A percentile compares a stretch with the other conserved stretches of the same genome.
These are phyloP conservation scores for Cataglyphis hispanica DNA, from an alignment of 1,140 invertebrate genomes.

Conservation along the genomic window DNA sequence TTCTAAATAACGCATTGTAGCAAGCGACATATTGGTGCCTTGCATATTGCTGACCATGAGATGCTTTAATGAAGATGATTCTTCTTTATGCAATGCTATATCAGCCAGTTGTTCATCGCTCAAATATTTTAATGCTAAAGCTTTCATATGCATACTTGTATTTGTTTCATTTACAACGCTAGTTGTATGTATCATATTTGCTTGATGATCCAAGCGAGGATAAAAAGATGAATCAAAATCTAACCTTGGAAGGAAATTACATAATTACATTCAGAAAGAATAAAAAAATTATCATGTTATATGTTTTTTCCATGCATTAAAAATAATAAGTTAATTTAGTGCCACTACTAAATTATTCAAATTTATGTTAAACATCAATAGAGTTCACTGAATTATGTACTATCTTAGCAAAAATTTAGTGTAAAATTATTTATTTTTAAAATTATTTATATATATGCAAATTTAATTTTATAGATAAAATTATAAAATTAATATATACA, in stretches of 20 bases:
- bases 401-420: neutral
- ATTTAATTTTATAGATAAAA: slow-evolving; percentile 2
- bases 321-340: no score
- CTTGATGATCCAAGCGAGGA: slow-evolving; percentile 77
- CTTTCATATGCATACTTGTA: slow-evolving; percentile 89
- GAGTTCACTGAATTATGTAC: neutral
- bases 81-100: slow-evolving; percentile 80
- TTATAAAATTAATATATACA: neutral
- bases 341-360: no score
- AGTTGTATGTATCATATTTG: slow-evolving; percentile 75
- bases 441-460: neutral
- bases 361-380: neutral
- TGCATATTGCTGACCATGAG: slow-evolving; percentile 79
- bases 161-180: slow-evolving; percentile 84
- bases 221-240: slow-evolving; percentile 85
- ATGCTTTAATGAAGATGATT: slow-evolving; percentile 74
- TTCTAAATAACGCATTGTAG: slow-evolving; percentile 89
- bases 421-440: neutral
- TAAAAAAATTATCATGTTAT: no score
- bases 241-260: slow-evolving; percentile 81
- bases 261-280: neutral
- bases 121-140: slow-evolving; percentile 89
- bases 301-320: no score
- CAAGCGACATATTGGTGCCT: slow-evolving; percentile 88
- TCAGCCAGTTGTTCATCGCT: slow-evolving; percentile 86